Base-by-base conservation (phyloP, 92 coral and sea anemone genomes). In the Pocillopora meandrina region DNA sequence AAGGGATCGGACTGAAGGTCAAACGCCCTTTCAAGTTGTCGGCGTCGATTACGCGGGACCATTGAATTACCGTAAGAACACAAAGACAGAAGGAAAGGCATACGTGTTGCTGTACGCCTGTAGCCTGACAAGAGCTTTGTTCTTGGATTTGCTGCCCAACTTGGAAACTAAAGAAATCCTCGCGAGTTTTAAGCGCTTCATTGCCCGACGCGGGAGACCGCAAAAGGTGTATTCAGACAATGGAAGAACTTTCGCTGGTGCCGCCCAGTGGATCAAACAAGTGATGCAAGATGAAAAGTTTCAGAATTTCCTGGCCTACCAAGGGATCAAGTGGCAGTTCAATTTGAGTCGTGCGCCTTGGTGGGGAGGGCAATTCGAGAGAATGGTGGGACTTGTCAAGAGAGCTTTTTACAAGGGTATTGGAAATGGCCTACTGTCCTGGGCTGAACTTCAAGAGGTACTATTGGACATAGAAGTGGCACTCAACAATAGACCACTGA, bases 221-320 rank as follows among this genome's bases (percentile, higher is more conserved):
- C 23, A 65, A 21, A 65, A 65, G 33, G 35, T n/a, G 35, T 65
- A 65, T 14, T 65, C 70, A 3, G 70, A 65, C 35, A 65, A 65
- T 34, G 70, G 35, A 19, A 26, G 66, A 77, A 77, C 70, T 2
- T 65, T 65, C 3, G 70, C 20, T 21, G 70, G 70, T 65, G 70
- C 35, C 35, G 70, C 70, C 35, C 35, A 65, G 31, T 77, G 82
- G 82, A 20, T 77, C 16, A 64, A 65, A 19, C 56, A 79, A 20
- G 84, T 79, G 73, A 79, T 79, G 58, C 35, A 62, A 78, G 83
- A 78, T 62, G 84, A 79, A 20, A 12, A 10, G 13, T 21, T 65
- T 7, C 68, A 64, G 33, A 19, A 79, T 64, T 79, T 58, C 83
- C 18, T 49, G 5, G 64, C 83, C 10, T 26, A 62, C 73, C 58